Conservation (phyloP, 2,797 vertebrate species). For the Merluccius polli region DNA sequence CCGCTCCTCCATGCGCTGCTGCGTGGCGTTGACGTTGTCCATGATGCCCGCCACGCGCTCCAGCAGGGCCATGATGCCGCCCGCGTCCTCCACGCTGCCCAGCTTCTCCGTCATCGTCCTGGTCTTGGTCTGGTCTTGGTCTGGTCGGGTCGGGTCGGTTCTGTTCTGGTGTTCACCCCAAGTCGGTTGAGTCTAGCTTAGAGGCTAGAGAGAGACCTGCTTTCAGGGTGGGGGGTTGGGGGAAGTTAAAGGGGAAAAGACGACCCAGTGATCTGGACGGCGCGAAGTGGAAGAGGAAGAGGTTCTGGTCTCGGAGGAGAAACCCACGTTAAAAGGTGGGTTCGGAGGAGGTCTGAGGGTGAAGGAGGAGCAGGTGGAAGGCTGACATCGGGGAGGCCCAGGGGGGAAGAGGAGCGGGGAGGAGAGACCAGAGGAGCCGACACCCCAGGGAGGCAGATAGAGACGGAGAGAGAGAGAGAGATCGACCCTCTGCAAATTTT, state of each 20-base stretch:
- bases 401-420: neutral
- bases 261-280: constrained; percentile 7
- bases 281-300: neutral
- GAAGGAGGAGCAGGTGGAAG: neutral
- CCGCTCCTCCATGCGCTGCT: constrained; percentile 92
- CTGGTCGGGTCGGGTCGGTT: neutral
- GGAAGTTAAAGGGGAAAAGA: neutral
- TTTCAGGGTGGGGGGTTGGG: neutral
- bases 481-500: constrained; percentile 34
- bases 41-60: constrained; percentile 93
- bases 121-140: neutral
- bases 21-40: constrained; percentile 87
- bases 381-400: constrained; percentile 39
- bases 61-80: constrained; percentile 85
- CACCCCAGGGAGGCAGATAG: constrained; percentile 19
- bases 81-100: constrained; percentile 77
- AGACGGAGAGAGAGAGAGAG: constrained; percentile 19
- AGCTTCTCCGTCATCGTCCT: constrained; percentile 67
- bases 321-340: neutral
- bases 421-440: constrained; percentile 8
- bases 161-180: neutral
- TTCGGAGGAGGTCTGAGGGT: neutral
- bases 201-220: neutral
- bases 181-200: neutral
- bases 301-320: neutral